Percentiles rank a stretch among this genome's conserved stretches.
These are phyloP conservation scores for Cervus canadensis DNA, from an alignment of 2,113 vertebrate species.

Conservation along the genomic window DNA sequence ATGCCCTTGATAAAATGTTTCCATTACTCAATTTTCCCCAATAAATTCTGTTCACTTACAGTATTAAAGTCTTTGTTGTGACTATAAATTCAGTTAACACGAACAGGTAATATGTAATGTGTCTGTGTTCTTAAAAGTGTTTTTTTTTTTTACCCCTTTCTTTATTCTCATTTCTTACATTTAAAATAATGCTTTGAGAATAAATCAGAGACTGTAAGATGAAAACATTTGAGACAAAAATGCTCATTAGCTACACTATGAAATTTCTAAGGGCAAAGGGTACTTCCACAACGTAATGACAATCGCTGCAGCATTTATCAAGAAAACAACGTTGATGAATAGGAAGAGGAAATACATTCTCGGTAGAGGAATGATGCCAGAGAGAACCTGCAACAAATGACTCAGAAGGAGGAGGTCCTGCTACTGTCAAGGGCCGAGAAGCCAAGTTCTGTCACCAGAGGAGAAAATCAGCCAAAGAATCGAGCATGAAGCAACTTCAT, in stretches of 20 bases:
- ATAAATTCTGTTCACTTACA: conserved; percentile 3
- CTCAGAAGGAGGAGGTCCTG: conserved; percentile 15
- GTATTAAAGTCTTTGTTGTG: neutral
- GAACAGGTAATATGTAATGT: neutral
- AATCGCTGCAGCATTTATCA: neutral
- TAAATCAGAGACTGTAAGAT: neutral
- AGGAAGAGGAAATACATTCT: conserved; percentile 20
- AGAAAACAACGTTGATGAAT: neutral
- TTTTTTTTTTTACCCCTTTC: neutral
- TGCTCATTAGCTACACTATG: neutral
- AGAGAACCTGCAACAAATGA: neutral
- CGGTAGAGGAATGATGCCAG: neutral
- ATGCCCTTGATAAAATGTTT: neutral
- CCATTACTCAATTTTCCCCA: neutral
- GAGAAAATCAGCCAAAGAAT: neutral
- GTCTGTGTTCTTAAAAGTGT: neutral
- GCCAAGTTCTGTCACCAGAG: neutral
- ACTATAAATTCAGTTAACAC: neutral
- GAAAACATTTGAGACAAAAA: neutral
- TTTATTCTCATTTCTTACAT: neutral
- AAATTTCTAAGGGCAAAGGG: neutral
- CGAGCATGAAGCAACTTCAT: neutral
- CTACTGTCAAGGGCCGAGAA: neutral
- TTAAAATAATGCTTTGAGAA: conserved; percentile 16
- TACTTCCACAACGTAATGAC: neutral